Evolutionary conservation across 2,113 vertebrate genomes (phyloP).

Genomic region (human): DNA sequence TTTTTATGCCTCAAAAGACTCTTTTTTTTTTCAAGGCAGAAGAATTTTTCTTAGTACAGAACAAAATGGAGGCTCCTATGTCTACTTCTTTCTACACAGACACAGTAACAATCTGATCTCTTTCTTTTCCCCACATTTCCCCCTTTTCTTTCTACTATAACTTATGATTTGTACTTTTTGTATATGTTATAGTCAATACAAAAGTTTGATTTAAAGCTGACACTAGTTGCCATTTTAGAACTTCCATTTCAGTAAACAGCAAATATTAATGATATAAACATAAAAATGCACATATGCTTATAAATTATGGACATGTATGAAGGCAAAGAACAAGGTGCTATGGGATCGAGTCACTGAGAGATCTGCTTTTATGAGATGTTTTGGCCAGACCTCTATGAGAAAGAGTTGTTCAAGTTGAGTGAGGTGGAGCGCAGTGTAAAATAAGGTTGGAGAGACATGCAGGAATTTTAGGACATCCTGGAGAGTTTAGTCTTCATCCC

Average conservation of each 20-base stretch:
- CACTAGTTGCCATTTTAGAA: not conserved
- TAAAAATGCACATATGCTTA: not conserved
- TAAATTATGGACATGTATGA: not conserved
- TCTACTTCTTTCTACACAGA: too few relatives aligned
- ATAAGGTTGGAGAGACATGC: too few relatives aligned
- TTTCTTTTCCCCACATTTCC: too few relatives aligned
- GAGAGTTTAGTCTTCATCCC: not conserved
- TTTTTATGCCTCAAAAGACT: too few relatives aligned
- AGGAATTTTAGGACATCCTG: not conserved
- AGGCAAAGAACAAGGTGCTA: not conserved
- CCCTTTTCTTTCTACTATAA: too few relatives aligned
- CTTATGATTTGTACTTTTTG: not conserved
- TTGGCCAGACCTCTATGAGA: not conserved
- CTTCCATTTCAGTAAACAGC: not conserved
- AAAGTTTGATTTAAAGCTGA: not conserved
- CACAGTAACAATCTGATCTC: too few relatives aligned
- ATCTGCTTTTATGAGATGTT: not conserved
- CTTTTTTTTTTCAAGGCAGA: too few relatives aligned
- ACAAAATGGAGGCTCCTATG: too few relatives aligned
- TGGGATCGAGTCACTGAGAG: not conserved
- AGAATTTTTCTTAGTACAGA: too few relatives aligned
- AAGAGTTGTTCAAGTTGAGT: not conserved
- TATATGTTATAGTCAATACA: not conserved
- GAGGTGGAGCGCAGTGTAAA: not conserved
- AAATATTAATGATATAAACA: not conserved